Evolutionary conservation across 2,797 vertebrate genomes (phyloP), one percentile per base, ranked within the genome.

Genomic region (Anableps anableps): DNA sequence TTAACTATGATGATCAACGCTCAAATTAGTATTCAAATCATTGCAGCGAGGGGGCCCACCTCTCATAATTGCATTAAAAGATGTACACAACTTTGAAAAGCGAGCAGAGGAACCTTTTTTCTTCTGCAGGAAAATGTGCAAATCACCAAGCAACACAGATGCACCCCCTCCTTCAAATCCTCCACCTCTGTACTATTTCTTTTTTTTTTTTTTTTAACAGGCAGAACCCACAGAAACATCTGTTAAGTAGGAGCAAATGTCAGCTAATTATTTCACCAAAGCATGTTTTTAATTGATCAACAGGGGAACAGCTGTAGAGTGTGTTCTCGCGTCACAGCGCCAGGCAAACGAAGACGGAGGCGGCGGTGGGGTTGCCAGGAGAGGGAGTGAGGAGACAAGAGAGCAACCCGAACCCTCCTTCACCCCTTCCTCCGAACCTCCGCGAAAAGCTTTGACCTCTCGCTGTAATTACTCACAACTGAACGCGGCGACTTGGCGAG

Each of bases 181-280:
- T 91, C 85, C 83, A 91, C 90, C 91, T 94, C 88, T 91, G 86
- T 93, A 92, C 87, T 29, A 19, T 71, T 45, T 70, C 43, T 38
- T n/a, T 62, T 70, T 41, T 41, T 6, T 38, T 66, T 36, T 92
- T 92, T 83, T 88, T 86, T 89, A 88, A 83, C 85, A 81, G 87
- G 82, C 89, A 87, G 89, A 82, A 93, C 92, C 87, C 86, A 70
- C 86, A 81, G 88, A 94, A 95, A 96, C 93, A 95, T 95, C 92
- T 95, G 94, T 94, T 95, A 92, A 93, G 91, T 90, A 83, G 91
- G 94, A 95, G 93, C 91, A 94, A 95, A 94, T 95, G 94, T 95
- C 93, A 94, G 93, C 93, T 94, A 95, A 95, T 95, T 94, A 95
- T 94, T 95, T 95, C 93, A 95, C 94, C 92, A 93, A 94, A 94